Base-by-base conservation (phyloP, 2,888 invertebrate species). In the Scaptomyza caliginosa region DNA sequence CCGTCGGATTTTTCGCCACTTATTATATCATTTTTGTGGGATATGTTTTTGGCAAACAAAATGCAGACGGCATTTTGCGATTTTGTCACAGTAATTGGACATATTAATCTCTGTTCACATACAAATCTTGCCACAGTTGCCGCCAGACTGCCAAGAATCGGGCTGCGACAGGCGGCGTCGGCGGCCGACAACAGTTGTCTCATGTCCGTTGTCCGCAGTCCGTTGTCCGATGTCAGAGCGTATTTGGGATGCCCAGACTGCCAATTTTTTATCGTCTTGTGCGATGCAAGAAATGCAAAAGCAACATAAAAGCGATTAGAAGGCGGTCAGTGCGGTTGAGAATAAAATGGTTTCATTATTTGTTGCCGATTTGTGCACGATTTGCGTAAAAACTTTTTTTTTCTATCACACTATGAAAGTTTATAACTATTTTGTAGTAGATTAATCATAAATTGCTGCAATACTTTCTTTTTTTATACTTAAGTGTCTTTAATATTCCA, bases 11-110 rank as follows among this genome's bases (percentile, higher is more conserved):
- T 50, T 59, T 60, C 67, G 70, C 57, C 88, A 73, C 80, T 65
- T 83, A 83, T 82, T 82, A 80, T 73, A 80, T 87, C 68, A 87
- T 83, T 86, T 85, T 76, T 77, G 77, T 57, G 63, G 65, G 56
- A 57, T 24, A 58, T 67, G 75, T 67, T 65, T 63, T 67, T 74
- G 86, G 72, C 74, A 70, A 72, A 48, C 50, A 46, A 67, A 65
- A 85, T 63, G 86, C 88, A 78, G 77, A 77, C 86, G 77, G 86
- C 89, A 90, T 88, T 89, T 89, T 82, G 77, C 89, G 86, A 89
- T 89, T 91, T 91, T 85, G 89, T 89, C 89, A 89, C 88, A 90
- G 90, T 91, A 90, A 90, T 90, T 91, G 91, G 91, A 91, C 90
- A 90, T 89, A 91, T 90, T 91, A 90, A 90, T 90, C 90, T 89